phyloP scores from a whole-genome alignment of 2,888 invertebrate genomes.

The Pterobdella sp. region DNA sequence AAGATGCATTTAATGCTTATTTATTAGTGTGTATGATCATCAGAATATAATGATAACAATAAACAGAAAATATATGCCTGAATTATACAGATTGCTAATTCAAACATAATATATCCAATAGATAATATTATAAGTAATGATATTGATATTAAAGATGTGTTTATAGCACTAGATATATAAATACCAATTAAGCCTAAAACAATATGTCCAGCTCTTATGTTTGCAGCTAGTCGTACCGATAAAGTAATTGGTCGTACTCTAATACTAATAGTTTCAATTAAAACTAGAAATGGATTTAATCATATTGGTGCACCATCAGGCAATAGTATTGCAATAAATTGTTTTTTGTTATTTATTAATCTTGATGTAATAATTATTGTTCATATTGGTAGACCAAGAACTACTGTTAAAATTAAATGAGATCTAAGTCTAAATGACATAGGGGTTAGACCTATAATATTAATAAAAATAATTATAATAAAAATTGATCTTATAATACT shows the following conservation, averaged over 20 bases:
- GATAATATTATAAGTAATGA: slow-evolving; percentile 28
- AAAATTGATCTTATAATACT: slow-evolving; percentile 57
- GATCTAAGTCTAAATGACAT: slow-evolving; percentile 66
- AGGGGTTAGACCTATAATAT: slow-evolving; percentile 64
- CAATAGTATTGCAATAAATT: slow-evolving; percentile 64
- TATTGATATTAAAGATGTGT: not conserved
- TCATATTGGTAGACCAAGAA: slow-evolving; percentile 61
- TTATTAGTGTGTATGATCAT: slow-evolving; percentile 40
- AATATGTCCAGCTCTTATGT: slow-evolving; percentile 69
- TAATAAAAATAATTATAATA: slow-evolving; percentile 60
- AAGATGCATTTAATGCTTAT: slow-evolving; percentile 18
- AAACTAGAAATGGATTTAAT: slow-evolving; percentile 64
- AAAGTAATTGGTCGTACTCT: slow-evolving; percentile 64
- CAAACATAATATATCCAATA: slow-evolving; percentile 37
- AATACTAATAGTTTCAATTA: slow-evolving; percentile 69
- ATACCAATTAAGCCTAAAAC: slow-evolving; percentile 59
- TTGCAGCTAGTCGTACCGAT: slow-evolving; percentile 65
- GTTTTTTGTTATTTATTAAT: slow-evolving; percentile 59
- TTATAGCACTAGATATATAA: slow-evolving; percentile 28
- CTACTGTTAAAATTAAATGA: slow-evolving; percentile 59
- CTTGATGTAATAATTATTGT: slow-evolving; percentile 62
- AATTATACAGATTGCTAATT: slow-evolving; percentile 40
- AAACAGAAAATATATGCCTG: slow-evolving; percentile 41
- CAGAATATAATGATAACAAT: slow-evolving; percentile 37
- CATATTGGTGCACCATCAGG: slow-evolving; percentile 62